Conservation (phyloP, 2,113 vertebrate genomes). For the Ammodytes dubius region DNA sequence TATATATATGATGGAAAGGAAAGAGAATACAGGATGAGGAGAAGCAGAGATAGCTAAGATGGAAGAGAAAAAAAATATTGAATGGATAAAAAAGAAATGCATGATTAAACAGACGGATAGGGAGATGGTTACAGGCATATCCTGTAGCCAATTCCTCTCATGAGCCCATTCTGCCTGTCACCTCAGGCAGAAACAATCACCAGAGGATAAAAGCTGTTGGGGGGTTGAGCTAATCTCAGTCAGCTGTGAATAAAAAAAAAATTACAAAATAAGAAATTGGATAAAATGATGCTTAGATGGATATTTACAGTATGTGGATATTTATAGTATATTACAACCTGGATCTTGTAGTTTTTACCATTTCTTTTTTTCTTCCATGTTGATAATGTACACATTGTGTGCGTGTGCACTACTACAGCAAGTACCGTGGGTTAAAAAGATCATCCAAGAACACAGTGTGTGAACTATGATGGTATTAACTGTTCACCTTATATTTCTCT, state of each 20-base stretch:
- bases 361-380: neutral
- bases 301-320: neutral
- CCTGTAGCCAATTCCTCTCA: neutral
- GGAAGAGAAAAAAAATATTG: neutral
- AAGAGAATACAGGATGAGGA: neutral
- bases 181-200: slow-evolving; percentile 28
- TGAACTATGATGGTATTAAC: neutral
- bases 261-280: neutral
- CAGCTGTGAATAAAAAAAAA: slow-evolving; percentile 26
- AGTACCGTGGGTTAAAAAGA: neutral
- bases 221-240: slow-evolving; percentile 34
- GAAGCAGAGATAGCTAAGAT: neutral
- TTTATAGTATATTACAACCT: neutral
- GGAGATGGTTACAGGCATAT: slow-evolving; percentile 23
- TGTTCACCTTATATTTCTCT: neutral
- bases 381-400: neutral
- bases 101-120: slow-evolving; percentile 2
- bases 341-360: neutral
- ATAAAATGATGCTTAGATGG: neutral
- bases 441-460: neutral
- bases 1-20: neutral
- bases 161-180: slow-evolving; percentile 16
- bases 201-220: slow-evolving; percentile 25
- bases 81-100: slow-evolving; percentile 18
- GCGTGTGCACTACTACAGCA: neutral